phyloP scores from a whole-genome alignment of 1,140 invertebrate genomes.

The Agrypnia vestita region DNA sequence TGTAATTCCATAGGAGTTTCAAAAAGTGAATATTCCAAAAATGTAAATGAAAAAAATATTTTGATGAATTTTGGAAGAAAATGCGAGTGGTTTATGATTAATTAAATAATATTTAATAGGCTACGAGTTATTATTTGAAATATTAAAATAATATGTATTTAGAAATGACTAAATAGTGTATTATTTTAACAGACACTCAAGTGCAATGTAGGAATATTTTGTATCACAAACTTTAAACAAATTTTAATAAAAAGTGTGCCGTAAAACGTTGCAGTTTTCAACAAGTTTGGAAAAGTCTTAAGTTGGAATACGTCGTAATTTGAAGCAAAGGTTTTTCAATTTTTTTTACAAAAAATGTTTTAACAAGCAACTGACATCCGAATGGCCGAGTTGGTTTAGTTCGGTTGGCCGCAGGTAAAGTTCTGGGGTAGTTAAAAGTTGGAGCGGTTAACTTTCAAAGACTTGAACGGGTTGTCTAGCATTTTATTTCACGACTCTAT shows the following conservation, averaged over 20 bases:
- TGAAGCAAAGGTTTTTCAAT: conserved; percentile 15
- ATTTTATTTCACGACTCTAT: conserved; percentile 42
- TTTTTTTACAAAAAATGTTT: conserved; percentile 29
- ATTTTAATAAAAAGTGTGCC: neutral
- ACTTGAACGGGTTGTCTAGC: conserved; percentile 40
- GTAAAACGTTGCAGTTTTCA: neutral
- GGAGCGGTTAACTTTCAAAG: conserved; percentile 41
- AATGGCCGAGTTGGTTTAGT: conserved; percentile 38
- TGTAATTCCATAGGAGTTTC: too few relatives aligned
- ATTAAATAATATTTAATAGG: too few relatives aligned
- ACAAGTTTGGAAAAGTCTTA: neutral
- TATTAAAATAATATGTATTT: too few relatives aligned
- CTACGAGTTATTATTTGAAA: too few relatives aligned
- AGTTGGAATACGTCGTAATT: conserved; percentile 16
- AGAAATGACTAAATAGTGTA: too few relatives aligned
- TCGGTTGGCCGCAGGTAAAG: conserved; percentile 39
- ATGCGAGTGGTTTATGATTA: too few relatives aligned
- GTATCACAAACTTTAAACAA: neutral
- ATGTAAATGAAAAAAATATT: too few relatives aligned
- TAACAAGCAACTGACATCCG: conserved; percentile 44
- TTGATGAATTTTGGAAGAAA: too few relatives aligned
- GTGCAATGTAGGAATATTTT: neutral
- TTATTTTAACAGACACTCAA: too few relatives aligned
- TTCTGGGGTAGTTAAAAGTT: conserved; percentile 42
- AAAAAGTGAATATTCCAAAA: too few relatives aligned